A percentile compares a stretch with the other conserved stretches of the same genome.
phyloP scores from a whole-genome alignment of 2,113 vertebrate species.

The Daubentonia madagascariensis region DNA sequence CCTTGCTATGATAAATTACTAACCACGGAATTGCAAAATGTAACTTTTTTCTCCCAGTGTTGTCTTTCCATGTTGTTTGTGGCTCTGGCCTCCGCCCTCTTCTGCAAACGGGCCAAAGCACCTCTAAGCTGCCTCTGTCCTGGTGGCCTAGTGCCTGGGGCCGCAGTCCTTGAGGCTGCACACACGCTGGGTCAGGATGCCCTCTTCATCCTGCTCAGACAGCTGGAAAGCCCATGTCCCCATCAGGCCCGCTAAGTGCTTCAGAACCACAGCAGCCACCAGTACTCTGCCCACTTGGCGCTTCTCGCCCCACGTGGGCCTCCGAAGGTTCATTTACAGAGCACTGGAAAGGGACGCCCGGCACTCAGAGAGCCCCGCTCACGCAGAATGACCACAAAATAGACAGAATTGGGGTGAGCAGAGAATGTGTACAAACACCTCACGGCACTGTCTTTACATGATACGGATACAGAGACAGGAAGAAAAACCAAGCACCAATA shows the following conservation, averaged over 20 bases:
- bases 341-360: fast-evolving
- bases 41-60: background rate
- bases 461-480: fast-evolving
- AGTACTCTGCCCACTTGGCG: background rate
- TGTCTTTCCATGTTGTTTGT: background rate
- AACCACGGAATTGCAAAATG: background rate
- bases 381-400: background rate
- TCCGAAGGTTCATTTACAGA: background rate
- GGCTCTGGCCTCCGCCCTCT: background rate
- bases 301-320: background rate
- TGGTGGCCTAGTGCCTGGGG: background rate
- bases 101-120: background rate
- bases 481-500: background rate
- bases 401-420: background rate
- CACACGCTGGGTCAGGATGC: fast-evolving
- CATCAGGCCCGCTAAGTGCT: background rate
- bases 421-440: background rate
- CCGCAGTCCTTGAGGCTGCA: background rate
- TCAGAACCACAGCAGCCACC: background rate
- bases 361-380: background rate
- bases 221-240: background rate
- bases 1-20: background rate
- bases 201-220: background rate
- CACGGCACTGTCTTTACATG: fast-evolving
- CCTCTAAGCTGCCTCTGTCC: background rate